Base-by-base conservation (phyloP, 2,888 invertebrate species). In the Caenorhabditis sp. region DNA sequence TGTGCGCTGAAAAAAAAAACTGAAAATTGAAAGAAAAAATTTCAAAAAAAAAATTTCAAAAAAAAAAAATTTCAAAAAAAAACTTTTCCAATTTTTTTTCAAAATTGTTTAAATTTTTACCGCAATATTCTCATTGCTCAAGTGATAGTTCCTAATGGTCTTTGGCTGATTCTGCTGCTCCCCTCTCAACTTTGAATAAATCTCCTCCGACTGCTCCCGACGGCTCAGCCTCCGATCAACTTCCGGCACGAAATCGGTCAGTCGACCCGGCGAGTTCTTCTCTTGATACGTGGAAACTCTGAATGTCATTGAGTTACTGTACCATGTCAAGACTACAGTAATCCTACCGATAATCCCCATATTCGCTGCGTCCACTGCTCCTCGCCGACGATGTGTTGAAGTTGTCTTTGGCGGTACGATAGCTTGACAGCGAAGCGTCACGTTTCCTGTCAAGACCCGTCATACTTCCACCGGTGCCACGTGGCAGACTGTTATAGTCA, bases 191-290 rank as follows among this genome's bases (percentile, higher is more conserved):
- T 56, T 74, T n/a, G 58, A 47, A 53, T 80, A 80, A 13, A 65
- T 64, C 26, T 74, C 74, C 35, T 77, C 77, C 2, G 68, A 69
- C 26, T 56, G 68, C 15, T 77, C 77, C 50, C 77, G 32, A 56
- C 77, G 20, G 40, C 68, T 68, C 15, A 77, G 26, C 20, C 77
- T 61, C n/a, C 80, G 69, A 51, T 87, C 87, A 8, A 85, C 84
- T 80, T 91, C 91, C 1, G 91, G 91, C 0, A 91, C 87, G 68
- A 91, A 91, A 65, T 91, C 90, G 8, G 86, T 84, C 37, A 91
- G 64, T 61, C 86, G 87, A 9, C 90, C 90, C 0, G 89, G 89
- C 11, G 82, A 62, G n/a, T 80, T 81, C 47, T 85, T 70, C 62
- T 76, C 83, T 55, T 61, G 79, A 44, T 69, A 69, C 22, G 50